Base-by-base conservation (phyloP, 1,140 invertebrate genomes). In the Pararge aegeria region DNA sequence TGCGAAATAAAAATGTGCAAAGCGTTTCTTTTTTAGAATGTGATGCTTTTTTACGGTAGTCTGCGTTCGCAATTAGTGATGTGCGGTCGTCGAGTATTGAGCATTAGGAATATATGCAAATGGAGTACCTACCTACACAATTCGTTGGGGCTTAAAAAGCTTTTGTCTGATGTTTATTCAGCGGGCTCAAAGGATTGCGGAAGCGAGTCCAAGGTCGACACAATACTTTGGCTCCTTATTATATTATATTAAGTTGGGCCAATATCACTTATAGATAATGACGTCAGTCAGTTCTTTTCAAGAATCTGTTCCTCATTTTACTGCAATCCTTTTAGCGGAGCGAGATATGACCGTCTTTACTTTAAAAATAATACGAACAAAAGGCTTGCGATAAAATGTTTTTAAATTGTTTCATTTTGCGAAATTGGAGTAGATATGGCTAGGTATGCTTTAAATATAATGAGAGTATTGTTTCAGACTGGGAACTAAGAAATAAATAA, bases 31-130 rank as follows among this genome's bases (percentile, higher is more conserved):
- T 89, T 87, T 87, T 84, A 80, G 74, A 78, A 86, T 89, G 86
- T 83, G 83, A 82, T 87, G 77, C 76, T 85, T 89, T 88, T 89
- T 89, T 89, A 77, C 81, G 78, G 83, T 85, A 85, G 86, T 89
- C 86, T 87, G 83, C 86, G 86, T 89, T 86, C 66, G 80, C 86
- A 87, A 89, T 89, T 89, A 87, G 86, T 86, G 86, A 78, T 87
- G 86, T 82, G 84, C 77, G 78, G 80, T 75, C 80, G 75, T 80
- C 78, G 72, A 67, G 58, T 70, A 79, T 79, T 74, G 77, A 72
- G 73, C 66, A 78, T 83, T 80, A 75, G 74, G 74, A 78, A 79
- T 79, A 69, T 80, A 85, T 86, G 81, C 75, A 87, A 84, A 87
- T 81, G 73, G 48, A 51, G 61, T 54, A 63, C 37, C 55, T 56